These are phyloP conservation scores for Peucedramus taeniatus DNA, from an alignment of 2,113 vertebrate species.

Conservation along the genomic window DNA sequence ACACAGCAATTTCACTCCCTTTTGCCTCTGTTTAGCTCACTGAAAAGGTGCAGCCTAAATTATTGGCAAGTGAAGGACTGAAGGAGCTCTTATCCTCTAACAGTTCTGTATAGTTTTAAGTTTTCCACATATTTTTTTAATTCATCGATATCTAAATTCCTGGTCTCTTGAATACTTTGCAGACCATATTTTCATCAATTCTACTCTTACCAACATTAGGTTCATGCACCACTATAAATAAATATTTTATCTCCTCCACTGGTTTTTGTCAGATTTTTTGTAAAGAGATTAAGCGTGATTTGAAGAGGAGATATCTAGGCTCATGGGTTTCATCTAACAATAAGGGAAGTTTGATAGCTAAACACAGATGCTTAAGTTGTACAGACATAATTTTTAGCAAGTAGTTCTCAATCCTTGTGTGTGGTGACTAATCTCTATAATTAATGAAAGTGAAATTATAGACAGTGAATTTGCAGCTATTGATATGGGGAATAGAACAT, in stretches of 20 bases:
- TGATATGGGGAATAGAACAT: background rate
- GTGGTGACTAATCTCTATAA: background rate
- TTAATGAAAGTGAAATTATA: constrained; percentile 26
- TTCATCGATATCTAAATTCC: background rate
- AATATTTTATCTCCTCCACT: background rate
- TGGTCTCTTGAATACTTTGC: background rate
- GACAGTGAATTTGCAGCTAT: background rate
- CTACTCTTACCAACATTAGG: background rate
- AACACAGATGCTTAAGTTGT: background rate
- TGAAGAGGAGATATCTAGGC: background rate
- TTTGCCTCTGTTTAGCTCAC: background rate
- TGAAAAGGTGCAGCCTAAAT: background rate
- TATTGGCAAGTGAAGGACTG: background rate
- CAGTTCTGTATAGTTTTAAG: background rate
- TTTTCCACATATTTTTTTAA: background rate
- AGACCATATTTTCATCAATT: background rate
- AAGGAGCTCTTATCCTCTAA: background rate
- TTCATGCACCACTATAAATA: background rate
- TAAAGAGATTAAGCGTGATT: background rate
- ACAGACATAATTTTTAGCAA: background rate
- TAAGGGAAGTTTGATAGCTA: background rate
- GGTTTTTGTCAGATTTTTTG: background rate
- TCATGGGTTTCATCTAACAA: background rate
- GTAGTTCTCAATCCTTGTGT: background rate
- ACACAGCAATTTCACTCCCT: background rate